Base-by-base conservation (phyloP, 2,113 vertebrate genomes). In the Oostethus manadensis region DNA sequence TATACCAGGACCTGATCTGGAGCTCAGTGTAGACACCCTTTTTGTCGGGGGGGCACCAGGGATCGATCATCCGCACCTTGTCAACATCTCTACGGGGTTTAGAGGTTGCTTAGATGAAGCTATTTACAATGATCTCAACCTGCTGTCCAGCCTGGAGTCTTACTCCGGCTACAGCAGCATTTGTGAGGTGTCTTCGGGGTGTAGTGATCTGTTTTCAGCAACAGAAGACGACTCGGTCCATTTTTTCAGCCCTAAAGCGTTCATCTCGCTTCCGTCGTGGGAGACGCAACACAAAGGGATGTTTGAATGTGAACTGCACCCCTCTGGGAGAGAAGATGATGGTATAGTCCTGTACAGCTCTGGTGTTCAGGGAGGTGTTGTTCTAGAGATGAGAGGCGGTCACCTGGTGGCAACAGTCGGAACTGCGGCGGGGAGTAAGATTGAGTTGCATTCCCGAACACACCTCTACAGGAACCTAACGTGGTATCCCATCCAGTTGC, bases 171-270 rank as follows among this genome's bases (percentile, higher is more conserved):
- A 92, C 67, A 93, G 88, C 83, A 90, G 65, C 1, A 59, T 93
- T 63, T 87, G 85, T n/a, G 92, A 95, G 66, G 90, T 96, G n/a
- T 94, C 90, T 0, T 60, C 88, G 46, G 92, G 93, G 20, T 97
- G 93, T 68, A 94, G 77, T 63, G 75, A 90, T 17, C 89, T 94
- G 79, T 94, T 97, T 85, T 94, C 92, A 59, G 89, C 92, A 23
- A 81, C 76, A n/a, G 88, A 91, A 63, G 86, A 91, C 14, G 90
- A 94, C 51, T 67, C 92, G 2, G 76, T 98, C 48, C 91, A 84
- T 81, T 94, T 97, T 71, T 94, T 92, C 80, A 96, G 92, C 73
- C 92, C 92, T 14, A 90, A 91, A 80, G 91, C 93, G 1, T 96
- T 88, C 44, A 50, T 94, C 22, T 76, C 86, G 47, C 92, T 97